A percentile compares a stretch with the other conserved stretches of the same genome.
Conservation (phyloP, 2,888 invertebrate genomes). For the Leptopilina syphax region DNA sequence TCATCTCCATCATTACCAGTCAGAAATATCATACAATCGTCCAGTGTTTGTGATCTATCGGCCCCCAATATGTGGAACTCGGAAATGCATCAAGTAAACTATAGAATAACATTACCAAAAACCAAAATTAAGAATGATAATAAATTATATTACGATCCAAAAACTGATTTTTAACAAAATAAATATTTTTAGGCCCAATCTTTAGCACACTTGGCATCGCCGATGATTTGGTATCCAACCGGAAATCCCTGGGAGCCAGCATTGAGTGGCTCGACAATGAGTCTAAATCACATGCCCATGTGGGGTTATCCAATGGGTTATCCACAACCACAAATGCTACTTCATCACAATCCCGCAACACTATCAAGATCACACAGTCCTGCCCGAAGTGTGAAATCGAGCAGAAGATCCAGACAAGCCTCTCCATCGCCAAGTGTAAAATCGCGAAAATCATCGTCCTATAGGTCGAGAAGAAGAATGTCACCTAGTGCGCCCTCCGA, state of each 20-base stretch:
- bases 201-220: conserved; percentile 82
- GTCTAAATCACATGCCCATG: conserved; percentile 70
- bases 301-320: conserved; percentile 71
- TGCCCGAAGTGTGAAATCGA: conserved; percentile 70
- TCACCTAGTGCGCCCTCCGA: conserved; percentile 66
- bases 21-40: conserved; percentile 71
- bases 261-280: conserved; percentile 71
- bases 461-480: conserved; percentile 77
- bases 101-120: neutral
- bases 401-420: conserved; percentile 79
- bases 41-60: conserved; percentile 73
- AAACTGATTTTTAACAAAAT: neutral
- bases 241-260: conserved; percentile 65
- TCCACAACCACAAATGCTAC: conserved; percentile 68
- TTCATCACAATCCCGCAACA: conserved; percentile 79
- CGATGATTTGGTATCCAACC: conserved; percentile 76
- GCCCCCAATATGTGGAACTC: conserved; percentile 68
- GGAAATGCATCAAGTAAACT: conserved; percentile 80
- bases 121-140: too few relatives aligned
- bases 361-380: conserved; percentile 79
- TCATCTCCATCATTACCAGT: conserved; percentile 64
- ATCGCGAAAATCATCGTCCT: conserved; percentile 83
- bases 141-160: too few relatives aligned
- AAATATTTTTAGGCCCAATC: conserved; percentile 81
- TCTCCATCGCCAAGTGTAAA: conserved; percentile 83